Conservation (phyloP, 1,140 invertebrate genomes). For the Papilio glaucus region DNA sequence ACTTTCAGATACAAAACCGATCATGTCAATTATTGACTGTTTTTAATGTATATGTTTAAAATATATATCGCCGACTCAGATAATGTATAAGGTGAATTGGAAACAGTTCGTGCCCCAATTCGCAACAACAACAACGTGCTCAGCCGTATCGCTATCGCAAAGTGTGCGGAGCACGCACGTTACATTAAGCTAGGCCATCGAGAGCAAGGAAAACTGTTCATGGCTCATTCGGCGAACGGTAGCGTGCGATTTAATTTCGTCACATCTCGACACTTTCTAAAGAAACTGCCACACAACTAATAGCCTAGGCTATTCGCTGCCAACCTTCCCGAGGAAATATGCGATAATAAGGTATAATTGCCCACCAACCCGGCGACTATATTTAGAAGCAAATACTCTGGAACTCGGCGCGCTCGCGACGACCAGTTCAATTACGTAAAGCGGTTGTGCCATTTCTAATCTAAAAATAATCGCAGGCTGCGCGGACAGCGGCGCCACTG, state of each 20-base stretch:
- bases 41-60: neutral
- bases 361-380: constrained; percentile 77
- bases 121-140: constrained; percentile 12
- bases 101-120: constrained; percentile 53
- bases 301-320: constrained; percentile 61
- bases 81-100: constrained; percentile 9
- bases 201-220: constrained; percentile 63
- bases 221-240: constrained; percentile 62
- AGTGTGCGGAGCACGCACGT: constrained; percentile 67
- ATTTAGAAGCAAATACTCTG: constrained; percentile 79
- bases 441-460: constrained; percentile 83
- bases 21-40: neutral
- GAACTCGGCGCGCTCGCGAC: constrained; percentile 74
- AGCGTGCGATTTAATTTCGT: constrained; percentile 73
- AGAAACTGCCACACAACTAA: constrained; percentile 73
- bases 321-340: constrained; percentile 77
- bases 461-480: constrained; percentile 83
- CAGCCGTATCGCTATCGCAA: constrained; percentile 45
- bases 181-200: constrained; percentile 66
- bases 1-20: neutral
- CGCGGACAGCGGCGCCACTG: constrained; percentile 76
- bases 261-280: constrained; percentile 80
- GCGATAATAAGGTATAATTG: constrained; percentile 83
- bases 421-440: constrained; percentile 82
- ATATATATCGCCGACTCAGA: neutral